These are phyloP conservation scores for Austrofundulus limnaeus DNA, from an alignment of 2,113 vertebrate species.

Conservation along the genomic window DNA sequence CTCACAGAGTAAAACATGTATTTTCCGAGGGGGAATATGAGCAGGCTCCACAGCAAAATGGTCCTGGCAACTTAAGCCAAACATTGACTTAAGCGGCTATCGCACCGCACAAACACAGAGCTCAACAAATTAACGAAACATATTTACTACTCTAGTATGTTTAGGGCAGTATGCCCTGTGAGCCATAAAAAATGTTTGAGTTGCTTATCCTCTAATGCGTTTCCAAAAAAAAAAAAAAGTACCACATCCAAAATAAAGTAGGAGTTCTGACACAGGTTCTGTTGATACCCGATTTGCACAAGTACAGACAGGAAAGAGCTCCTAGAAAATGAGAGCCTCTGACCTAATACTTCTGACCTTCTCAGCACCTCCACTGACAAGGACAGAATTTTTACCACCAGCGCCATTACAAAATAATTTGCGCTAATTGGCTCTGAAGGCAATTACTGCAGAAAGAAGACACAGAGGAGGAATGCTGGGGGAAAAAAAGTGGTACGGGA, in stretches of 20 bases:
- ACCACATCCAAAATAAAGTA: slow-evolving; percentile 55
- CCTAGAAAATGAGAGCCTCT: slow-evolving; percentile 51
- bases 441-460: slow-evolving; percentile 64
- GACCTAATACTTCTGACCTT: slow-evolving; percentile 63
- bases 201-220: slow-evolving; percentile 59
- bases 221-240: no score
- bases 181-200: slow-evolving; percentile 51
- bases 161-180: slow-evolving; percentile 43
- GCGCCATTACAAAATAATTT: slow-evolving; percentile 67
- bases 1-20: slow-evolving; percentile 77
- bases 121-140: slow-evolving; percentile 77
- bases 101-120: slow-evolving; percentile 63
- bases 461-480: slow-evolving; percentile 60
- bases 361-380: slow-evolving; percentile 46
- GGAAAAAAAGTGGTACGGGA: slow-evolving; percentile 52
- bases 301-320: slow-evolving; percentile 51
- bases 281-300: slow-evolving; percentile 50
- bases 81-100: slow-evolving; percentile 63
- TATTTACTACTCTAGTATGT: slow-evolving; percentile 66
- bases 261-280: slow-evolving; percentile 48
- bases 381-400: slow-evolving; percentile 47
- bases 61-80: slow-evolving; percentile 74
- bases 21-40: slow-evolving; percentile 74
- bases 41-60: slow-evolving; percentile 65
- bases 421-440: slow-evolving; percentile 74